Evolutionary conservation across 2,113 vertebrate genomes (phyloP).

Genomic region (Nothobranchius kuhntae): DNA sequence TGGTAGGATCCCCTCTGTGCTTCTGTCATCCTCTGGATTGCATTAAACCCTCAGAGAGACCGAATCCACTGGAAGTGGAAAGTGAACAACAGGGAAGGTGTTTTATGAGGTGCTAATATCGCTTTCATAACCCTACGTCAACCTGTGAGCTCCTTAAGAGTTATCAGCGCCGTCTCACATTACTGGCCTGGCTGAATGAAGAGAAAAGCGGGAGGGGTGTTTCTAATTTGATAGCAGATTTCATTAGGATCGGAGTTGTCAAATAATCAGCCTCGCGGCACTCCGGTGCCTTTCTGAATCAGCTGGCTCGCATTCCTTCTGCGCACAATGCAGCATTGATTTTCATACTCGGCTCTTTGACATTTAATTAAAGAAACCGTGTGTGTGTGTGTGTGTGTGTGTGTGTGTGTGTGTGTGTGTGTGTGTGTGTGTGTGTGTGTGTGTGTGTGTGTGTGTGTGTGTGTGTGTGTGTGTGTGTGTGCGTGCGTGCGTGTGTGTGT

Average conservation of each 20-base stretch:
- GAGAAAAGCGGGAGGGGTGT: neutral
- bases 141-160: conserved; percentile 27
- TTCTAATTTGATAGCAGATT: conserved; percentile 46
- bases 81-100: conserved; percentile 8
- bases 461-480: conserved; percentile 13
- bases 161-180: conserved; percentile 26
- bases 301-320: conserved; percentile 39
- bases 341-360: conserved; percentile 68
- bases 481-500: conserved; percentile 17
- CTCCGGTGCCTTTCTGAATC: conserved; percentile 45
- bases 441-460: conserved; percentile 8
- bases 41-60: conserved; percentile 4
- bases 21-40: neutral
- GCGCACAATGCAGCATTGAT: conserved; percentile 56
- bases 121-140: conserved; percentile 36
- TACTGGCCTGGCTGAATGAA: neutral
- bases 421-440: conserved; percentile 18
- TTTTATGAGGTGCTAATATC: conserved; percentile 25
- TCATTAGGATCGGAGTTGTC: conserved; percentile 59
- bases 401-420: neutral
- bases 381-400: conserved; percentile 11
- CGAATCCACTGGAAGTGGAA: conserved; percentile 13
- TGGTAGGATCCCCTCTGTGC: conserved; percentile 26
- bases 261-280: conserved; percentile 55
- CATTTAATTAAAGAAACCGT: conserved; percentile 66